These are phyloP conservation scores for Pterois miles DNA, from an alignment of 2,797 vertebrate species.

Conservation along the genomic window DNA sequence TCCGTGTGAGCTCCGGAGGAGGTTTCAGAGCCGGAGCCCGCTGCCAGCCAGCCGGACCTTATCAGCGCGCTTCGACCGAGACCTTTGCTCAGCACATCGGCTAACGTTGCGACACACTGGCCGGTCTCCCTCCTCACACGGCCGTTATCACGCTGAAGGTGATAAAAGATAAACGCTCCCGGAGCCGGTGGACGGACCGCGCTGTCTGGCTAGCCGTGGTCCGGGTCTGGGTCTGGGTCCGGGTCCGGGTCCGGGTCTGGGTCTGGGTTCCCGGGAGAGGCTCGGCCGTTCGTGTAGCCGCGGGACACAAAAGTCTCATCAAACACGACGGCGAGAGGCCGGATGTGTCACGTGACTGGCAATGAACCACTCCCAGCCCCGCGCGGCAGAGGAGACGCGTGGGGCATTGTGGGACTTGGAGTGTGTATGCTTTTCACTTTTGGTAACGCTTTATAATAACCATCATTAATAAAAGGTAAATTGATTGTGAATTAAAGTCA, in stretches of 20 bases:
- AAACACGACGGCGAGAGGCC: background rate
- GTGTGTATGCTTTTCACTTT: background rate
- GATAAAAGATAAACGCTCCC: background rate
- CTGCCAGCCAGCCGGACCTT: too few species aligned
- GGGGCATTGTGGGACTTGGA: constrained; percentile 40
- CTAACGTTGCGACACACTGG: background rate
- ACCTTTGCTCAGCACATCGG: constrained; percentile 38
- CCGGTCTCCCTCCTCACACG: too few species aligned
- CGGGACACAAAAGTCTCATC: background rate
- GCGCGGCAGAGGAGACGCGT: background rate
- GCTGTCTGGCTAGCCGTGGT: too few species aligned
- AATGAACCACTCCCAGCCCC: background rate
- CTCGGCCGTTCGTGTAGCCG: background rate
- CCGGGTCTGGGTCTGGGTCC: too few species aligned
- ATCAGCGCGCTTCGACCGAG: background rate
- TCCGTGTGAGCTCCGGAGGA: too few species aligned
- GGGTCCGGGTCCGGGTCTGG: too few species aligned
- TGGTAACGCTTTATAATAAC: too few species aligned
- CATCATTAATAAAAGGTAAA: too few species aligned
- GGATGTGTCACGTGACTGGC: constrained; percentile 5
- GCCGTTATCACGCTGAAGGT: background rate
- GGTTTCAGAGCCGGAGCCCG: too few species aligned
- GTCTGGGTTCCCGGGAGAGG: too few species aligned
- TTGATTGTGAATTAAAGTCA: too few species aligned
- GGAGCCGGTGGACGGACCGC: background rate